Evolutionary conservation across 2,888 invertebrate species (phyloP).

Genomic region (Laspeyria flexula): DNA sequence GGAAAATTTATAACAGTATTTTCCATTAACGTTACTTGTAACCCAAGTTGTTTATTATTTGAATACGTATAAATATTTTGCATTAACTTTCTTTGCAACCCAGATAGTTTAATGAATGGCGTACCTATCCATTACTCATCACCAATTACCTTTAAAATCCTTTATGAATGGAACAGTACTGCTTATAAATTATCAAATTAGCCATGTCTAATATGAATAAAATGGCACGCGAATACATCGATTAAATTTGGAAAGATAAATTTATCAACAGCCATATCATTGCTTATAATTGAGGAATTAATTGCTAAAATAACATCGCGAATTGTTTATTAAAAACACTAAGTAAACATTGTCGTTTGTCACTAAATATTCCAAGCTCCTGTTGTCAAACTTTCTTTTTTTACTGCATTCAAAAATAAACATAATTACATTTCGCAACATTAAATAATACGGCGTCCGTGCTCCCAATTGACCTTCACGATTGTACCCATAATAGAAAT

Average conservation of each 20-base stretch:
- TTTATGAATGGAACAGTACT: conserved; percentile 2
- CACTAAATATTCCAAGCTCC: conserved; percentile 10
- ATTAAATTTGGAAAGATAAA: conserved; percentile 15
- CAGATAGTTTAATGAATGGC: neutral
- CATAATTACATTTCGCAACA: conserved; percentile 35
- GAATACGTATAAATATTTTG: too few species aligned
- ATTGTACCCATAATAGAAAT: conserved; percentile 48
- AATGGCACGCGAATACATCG: conserved; percentile 1
- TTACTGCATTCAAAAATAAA: conserved; percentile 21
- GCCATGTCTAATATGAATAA: conserved; percentile 13
- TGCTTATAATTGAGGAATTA: conserved; percentile 7
- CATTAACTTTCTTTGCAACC: too few species aligned
- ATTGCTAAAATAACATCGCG: neutral
- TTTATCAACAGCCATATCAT: conserved; percentile 5
- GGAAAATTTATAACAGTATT: neutral
- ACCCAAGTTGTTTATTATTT: too few species aligned
- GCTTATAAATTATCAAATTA: conserved; percentile 6
- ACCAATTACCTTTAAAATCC: neutral
- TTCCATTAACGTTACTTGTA: neutral
- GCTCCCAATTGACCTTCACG: conserved; percentile 61
- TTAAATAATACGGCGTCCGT: conserved; percentile 32
- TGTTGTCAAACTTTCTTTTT: conserved; percentile 40
- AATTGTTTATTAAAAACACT: too few species aligned
- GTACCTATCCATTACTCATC: neutral
- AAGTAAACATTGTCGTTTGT: neutral